These are phyloP conservation scores for Poecile montanus DNA, from an alignment of 2,797 vertebrate species.

Conservation along the genomic window DNA sequence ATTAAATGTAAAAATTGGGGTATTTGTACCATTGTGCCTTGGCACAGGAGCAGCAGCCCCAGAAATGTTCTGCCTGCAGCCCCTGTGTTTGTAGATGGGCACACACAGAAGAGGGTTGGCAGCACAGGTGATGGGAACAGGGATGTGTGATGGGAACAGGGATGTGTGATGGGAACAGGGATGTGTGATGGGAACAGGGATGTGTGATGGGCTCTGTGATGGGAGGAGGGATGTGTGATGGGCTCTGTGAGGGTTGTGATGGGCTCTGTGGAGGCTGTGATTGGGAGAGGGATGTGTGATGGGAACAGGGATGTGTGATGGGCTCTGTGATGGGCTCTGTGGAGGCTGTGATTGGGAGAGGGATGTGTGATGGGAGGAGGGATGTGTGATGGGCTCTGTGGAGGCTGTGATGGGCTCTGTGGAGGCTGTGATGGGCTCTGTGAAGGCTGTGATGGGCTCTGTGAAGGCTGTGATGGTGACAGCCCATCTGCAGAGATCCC, in stretches of 20 bases:
- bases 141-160: background rate
- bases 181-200: no score
- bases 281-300: background rate
- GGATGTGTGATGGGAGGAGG: no score
- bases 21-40: background rate
- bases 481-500: background rate
- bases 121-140: background rate
- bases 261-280: background rate
- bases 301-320: background rate
- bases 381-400: background rate
- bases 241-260: background rate
- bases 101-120: fast-evolving
- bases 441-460: background rate
- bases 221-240: no score
- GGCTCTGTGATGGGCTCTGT: no score
- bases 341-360: no score
- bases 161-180: no score
- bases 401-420: background rate
- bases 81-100: background rate
- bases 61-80: background rate
- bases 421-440: background rate
- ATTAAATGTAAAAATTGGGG: background rate
- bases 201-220: no score
- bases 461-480: background rate
- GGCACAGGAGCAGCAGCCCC: background rate